These are phyloP conservation scores for Colaptes auratus DNA, from an alignment of 2,113 vertebrate genomes.

Conservation along the genomic window DNA sequence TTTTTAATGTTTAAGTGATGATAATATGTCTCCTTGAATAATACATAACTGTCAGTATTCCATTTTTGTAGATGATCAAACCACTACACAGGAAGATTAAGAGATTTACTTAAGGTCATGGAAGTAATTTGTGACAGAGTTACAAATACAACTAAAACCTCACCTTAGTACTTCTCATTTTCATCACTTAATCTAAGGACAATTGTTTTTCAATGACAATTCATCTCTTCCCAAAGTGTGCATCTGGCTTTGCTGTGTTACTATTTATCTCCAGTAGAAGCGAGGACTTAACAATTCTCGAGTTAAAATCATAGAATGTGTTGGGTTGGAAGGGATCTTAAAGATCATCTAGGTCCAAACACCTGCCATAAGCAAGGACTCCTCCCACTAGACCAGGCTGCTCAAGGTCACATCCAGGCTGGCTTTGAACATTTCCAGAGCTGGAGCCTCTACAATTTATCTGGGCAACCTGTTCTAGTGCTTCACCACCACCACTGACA, in stretches of 20 bases:
- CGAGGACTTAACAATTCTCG: background rate
- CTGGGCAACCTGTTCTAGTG: no score
- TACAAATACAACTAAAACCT: background rate
- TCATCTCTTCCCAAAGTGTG: background rate
- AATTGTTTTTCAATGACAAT: background rate
- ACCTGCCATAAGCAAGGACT: no score
- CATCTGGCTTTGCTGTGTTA: background rate
- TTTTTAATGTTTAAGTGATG: background rate
- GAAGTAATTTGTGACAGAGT: background rate
- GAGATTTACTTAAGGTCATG: background rate
- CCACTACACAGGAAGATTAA: background rate
- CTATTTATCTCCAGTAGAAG: background rate
- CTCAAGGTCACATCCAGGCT: no score
- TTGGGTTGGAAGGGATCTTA: no score
- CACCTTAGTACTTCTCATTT: background rate
- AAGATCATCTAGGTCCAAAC: no score
- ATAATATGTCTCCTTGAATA: background rate
- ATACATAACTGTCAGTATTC: background rate
- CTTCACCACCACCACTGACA: no score
- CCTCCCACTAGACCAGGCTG: no score
- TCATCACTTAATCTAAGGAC: background rate
- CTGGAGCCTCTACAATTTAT: no score
- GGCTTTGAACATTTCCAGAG: no score
- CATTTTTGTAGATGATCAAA: background rate
- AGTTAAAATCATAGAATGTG: background rate